Evolutionary conservation across 2,888 invertebrate species (phyloP).

Genomic region (Ectemnius cavifrons): DNA sequence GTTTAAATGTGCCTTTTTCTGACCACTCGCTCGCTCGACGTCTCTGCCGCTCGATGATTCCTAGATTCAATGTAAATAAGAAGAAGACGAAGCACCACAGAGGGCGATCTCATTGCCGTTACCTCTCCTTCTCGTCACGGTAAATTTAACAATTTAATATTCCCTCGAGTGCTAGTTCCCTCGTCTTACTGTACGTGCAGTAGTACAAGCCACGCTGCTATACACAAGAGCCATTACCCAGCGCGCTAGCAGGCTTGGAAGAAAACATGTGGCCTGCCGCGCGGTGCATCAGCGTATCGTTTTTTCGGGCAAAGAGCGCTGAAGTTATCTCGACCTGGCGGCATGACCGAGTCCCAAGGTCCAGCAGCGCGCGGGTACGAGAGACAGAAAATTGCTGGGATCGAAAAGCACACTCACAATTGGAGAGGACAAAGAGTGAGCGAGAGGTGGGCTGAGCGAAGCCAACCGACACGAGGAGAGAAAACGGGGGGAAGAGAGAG

Average conservation of each 20-base stretch:
- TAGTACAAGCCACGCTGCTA: background rate
- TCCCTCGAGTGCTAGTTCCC: background rate
- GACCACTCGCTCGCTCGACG: background rate
- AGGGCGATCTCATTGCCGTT: slow-evolving; percentile 14
- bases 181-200: background rate
- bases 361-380: no score
- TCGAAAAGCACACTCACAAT: background rate
- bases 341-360: slow-evolving; percentile 15
- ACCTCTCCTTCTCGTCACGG: slow-evolving; percentile 18
- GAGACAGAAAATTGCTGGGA: no score
- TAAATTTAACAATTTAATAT: slow-evolving; percentile 8
- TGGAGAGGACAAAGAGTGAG: background rate
- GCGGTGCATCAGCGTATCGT: background rate
- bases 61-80: slow-evolving; percentile 38
- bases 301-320: slow-evolving; percentile 37
- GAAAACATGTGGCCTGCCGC: background rate
- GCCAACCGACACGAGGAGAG: background rate
- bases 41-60: slow-evolving; percentile 7
- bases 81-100: background rate
- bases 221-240: no score
- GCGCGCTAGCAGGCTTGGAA: slow-evolving; percentile 9
- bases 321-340: slow-evolving; percentile 48
- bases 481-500: background rate
- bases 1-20: slow-evolving; percentile 22
- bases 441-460: slow-evolving; percentile 10